phyloP scores from a whole-genome alignment of 2,888 invertebrate genomes.

The Deladenus siricidicola region DNA sequence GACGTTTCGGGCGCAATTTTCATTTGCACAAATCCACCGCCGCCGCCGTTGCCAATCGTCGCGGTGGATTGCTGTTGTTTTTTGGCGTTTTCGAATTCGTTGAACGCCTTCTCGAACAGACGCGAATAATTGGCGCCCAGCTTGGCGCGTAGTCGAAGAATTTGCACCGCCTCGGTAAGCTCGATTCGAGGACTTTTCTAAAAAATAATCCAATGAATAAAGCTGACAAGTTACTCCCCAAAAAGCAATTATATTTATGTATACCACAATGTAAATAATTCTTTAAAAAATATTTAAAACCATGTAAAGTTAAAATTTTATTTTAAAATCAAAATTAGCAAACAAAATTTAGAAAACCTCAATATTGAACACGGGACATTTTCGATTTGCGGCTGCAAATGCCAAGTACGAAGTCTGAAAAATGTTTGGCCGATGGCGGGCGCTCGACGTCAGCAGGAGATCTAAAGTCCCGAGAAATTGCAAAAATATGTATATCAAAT shows the following conservation, averaged over 20 bases:
- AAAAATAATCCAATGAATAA: conserved; percentile 1
- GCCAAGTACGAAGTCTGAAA: conserved; percentile 57
- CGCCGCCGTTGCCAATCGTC: too few relatives aligned
- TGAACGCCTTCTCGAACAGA: conserved; percentile 31
- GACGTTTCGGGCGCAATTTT: too few relatives aligned
- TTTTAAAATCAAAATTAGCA: too few relatives aligned
- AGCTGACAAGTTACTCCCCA: neutral
- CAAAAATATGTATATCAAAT: neutral
- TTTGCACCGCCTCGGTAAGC: conserved; percentile 26
- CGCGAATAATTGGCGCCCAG: conserved; percentile 30
- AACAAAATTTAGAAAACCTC: too few relatives aligned
- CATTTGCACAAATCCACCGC: too few relatives aligned
- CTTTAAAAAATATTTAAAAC: too few relatives aligned
- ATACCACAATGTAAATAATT: too few relatives aligned
- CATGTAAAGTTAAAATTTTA: too few relatives aligned
- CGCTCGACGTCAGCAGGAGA: conserved; percentile 76
- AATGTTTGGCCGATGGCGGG: conserved; percentile 74
- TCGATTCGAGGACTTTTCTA: conserved; percentile 29
- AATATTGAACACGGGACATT: conserved; percentile 57
- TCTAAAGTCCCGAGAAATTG: conserved; percentile 56
- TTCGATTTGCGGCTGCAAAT: conserved; percentile 54
- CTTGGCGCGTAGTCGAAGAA: conserved; percentile 27
- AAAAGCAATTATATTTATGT: too few relatives aligned
- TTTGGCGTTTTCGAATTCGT: conserved; percentile 26
- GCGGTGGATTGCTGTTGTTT: neutral